These are phyloP conservation scores for Leptinotarsa defecta DNA, from an alignment of 1,140 invertebrate genomes.

Conservation along the genomic window DNA sequence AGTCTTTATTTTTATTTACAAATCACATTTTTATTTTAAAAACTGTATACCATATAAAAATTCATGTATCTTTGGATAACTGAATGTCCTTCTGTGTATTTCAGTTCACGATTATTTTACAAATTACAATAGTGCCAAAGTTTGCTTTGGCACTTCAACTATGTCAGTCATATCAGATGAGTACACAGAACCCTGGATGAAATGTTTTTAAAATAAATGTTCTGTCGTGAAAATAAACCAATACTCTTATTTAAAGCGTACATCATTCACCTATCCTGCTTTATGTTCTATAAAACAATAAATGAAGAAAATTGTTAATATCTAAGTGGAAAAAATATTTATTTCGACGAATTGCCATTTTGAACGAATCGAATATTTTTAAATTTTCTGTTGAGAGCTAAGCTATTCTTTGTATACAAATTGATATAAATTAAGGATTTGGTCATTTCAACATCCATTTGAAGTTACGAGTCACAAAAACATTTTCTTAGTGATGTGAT, in stretches of 20 bases:
- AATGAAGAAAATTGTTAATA: no score
- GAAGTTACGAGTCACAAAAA: no score
- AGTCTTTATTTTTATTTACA: constrained; percentile 29
- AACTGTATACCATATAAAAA: constrained; percentile 1
- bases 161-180: constrained; percentile 14
- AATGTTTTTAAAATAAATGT: constrained; percentile 19
- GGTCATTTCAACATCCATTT: no score
- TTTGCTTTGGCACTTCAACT: constrained; percentile 2
- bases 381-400: no score
- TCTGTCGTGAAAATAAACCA: not conserved
- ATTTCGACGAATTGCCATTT: no score
- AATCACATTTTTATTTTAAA: constrained; percentile 26
- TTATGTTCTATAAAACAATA: no score
- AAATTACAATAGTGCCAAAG: constrained; percentile 10
- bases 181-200: constrained; percentile 12
- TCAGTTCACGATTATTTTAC: constrained; percentile 7
- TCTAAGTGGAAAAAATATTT: no score
- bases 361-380: no score
- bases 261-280: not conserved
- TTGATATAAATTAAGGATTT: no score
- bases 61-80: constrained; percentile 10
- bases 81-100: constrained; percentile 1
- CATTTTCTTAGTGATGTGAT: no score
- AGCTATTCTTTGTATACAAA: no score
- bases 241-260: not conserved